A percentile compares a stretch with the other conserved stretches of the same genome.
Conservation (phyloP, 2,797 vertebrate species). For the Zalophus californianus region DNA sequence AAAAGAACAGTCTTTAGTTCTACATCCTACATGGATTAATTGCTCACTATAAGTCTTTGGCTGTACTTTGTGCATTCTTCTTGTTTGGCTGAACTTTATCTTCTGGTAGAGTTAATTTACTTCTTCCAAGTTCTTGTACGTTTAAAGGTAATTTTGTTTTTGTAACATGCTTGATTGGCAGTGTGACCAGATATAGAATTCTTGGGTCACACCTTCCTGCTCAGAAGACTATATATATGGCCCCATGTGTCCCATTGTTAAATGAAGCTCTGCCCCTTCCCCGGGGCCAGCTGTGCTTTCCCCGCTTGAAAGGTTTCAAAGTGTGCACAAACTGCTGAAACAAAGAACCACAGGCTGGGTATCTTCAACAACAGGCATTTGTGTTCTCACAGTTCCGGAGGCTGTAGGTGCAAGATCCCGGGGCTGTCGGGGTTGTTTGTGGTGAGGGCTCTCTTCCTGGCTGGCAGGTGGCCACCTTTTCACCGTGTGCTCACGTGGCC, state of each 20-base stretch:
- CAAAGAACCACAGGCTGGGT: neutral
- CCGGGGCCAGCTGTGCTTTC: rapidly evolving
- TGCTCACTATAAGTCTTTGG: neutral
- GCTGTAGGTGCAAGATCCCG: neutral
- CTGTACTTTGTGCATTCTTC: neutral
- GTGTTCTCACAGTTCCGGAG: neutral
- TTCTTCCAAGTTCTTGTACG: neutral
- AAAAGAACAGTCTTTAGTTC: neutral
- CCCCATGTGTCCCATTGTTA: neutral
- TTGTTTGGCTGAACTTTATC: neutral
- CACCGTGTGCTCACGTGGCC: rapidly evolving
- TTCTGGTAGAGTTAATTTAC: neutral
- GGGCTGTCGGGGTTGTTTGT: rapidly evolving
- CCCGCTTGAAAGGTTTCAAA: rapidly evolving
- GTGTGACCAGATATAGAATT: neutral
- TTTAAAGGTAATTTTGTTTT: neutral
- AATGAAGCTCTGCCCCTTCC: rapidly evolving
- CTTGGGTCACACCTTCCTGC: neutral
- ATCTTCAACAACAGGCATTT: neutral
- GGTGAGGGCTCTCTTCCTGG: neutral
- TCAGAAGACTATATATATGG: neutral
- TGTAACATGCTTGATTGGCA: neutral
- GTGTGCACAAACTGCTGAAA: rapidly evolving
- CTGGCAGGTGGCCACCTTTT: neutral
- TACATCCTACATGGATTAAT: neutral